Base-by-base conservation (phyloP, 2,888 invertebrate species). In the Tethea ocularis region DNA sequence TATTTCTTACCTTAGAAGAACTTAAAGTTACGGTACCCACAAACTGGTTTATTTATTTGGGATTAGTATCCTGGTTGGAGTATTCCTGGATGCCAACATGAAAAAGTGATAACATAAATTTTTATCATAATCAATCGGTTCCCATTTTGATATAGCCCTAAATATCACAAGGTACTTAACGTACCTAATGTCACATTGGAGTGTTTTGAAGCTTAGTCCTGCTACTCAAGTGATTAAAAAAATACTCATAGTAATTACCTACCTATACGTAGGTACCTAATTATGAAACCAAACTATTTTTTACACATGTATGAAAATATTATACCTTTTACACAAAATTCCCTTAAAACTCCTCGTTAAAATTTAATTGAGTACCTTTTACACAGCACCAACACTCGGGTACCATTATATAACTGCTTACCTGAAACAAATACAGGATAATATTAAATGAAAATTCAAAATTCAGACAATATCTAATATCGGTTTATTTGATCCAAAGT, bases 401-500 rank as follows among this genome's bases (percentile, higher is more conserved):
- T 59, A 64, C 64, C 72, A 72, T 73, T 67, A 70, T 69, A 74
- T 64, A 70, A 68, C 64, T 56, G 69, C 82, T 80, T 83, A 83
- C 83, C 83, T 82, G 83, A 68, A 83, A 83, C 77, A 77, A 83
- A 77, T 60, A 69, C 69, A 72, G 29, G 58, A 69, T 65, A 57
- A 68, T 59, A 41, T 68, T 61, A 61, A 64, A 67, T 66, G 61
- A 63, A 61, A 29, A 15, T 52, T 17, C 26, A 26, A 26, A 26
- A 51, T 13, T 13, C 17, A 51, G 51, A 23, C 23, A 23, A 13
- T 4, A 38, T 10, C 7, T 10, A n/a, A 33, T 13, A 3, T 13
- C n/a, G n/a, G n/a, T n/a, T n/a, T n/a, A n/a, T n/a, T n/a, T n/a
- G n/a, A n/a, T n/a, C n/a, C n/a, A n/a, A n/a, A n/a, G n/a, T n/a